Percentiles rank a stretch among this genome's conserved stretches.
Evolutionary conservation across 2,888 invertebrate species (phyloP).

Genomic region (Dorcus hopei): DNA sequence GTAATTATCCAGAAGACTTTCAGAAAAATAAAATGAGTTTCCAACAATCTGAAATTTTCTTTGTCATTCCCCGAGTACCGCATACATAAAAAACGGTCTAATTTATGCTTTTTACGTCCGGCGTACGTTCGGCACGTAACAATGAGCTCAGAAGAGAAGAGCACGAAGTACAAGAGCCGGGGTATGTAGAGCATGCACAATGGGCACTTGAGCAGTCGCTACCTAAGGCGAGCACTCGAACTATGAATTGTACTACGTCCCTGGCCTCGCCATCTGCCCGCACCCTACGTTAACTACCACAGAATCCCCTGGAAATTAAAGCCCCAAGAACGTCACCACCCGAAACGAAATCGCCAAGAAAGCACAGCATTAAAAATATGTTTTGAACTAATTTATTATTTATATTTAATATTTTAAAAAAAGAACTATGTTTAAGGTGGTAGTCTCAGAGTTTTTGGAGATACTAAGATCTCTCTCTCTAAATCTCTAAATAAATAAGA

Average conservation of each 20-base stretch:
- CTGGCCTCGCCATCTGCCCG: constrained; percentile 18
- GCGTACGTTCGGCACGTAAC: constrained; percentile 5
- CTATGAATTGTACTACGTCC: constrained; percentile 22
- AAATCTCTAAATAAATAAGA: no score
- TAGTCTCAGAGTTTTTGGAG: no score
- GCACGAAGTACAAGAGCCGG: constrained; percentile 11
- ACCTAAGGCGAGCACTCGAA: constrained; percentile 33
- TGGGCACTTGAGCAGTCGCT: constrained; percentile 36
- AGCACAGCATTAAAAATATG: neutral
- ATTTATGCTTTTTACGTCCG: constrained; percentile 2
- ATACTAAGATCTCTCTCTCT: no score
- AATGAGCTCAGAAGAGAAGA: constrained; percentile 9
- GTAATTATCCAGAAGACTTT: no score
- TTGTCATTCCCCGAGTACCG: neutral
- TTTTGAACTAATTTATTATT: no score
- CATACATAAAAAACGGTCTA: neutral
- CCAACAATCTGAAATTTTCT: neutral
- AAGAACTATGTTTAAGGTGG: no score
- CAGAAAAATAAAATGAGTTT: no score
- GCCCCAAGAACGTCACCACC: neutral
- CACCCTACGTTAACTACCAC: constrained; percentile 4
- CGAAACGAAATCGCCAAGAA: neutral
- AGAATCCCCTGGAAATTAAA: neutral
- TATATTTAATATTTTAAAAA: no score
- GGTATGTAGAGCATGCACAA: constrained; percentile 21